These are phyloP conservation scores for Ramphastos sulfuratus DNA, from an alignment of 2,113 vertebrate species.

Conservation along the genomic window DNA sequence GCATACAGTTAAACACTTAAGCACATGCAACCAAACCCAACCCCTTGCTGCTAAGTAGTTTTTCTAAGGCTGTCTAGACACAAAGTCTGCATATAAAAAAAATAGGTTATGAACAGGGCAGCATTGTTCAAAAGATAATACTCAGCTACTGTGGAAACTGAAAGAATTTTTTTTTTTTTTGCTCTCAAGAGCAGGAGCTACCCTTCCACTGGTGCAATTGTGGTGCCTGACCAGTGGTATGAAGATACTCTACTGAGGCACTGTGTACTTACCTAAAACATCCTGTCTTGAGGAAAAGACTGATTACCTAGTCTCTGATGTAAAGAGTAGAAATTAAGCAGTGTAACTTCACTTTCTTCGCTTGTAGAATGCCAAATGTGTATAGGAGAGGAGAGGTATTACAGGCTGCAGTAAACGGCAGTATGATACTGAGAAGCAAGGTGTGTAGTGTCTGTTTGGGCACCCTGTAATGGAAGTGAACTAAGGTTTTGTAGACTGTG, in stretches of 20 bases:
- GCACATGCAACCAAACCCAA: not conserved
- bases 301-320: not conserved
- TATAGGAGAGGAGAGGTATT: not conserved
- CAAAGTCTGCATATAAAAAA: not conserved
- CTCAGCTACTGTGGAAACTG: not conserved
- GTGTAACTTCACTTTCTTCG: not conserved
- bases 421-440: not conserved
- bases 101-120: slow-evolving; percentile 11
- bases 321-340: not conserved
- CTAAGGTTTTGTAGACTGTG: not conserved
- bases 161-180: not conserved
- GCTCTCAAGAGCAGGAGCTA: not conserved
- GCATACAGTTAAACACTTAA: not conserved
- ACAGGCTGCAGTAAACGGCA: not conserved
- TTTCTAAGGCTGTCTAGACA: slow-evolving; percentile 32
- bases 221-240: not conserved
- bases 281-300: not conserved
- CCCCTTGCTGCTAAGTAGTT: not conserved
- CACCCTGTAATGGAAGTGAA: not conserved
- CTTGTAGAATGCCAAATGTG: not conserved
- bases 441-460: not conserved
- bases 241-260: not conserved
- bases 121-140: not conserved
- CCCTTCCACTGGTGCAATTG: not conserved
- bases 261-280: not conserved